Percentiles rank a stretch among this genome's conserved stretches.
Evolutionary conservation across 2,113 vertebrate species (phyloP).

Genomic region (Rattus norvegicus): DNA sequence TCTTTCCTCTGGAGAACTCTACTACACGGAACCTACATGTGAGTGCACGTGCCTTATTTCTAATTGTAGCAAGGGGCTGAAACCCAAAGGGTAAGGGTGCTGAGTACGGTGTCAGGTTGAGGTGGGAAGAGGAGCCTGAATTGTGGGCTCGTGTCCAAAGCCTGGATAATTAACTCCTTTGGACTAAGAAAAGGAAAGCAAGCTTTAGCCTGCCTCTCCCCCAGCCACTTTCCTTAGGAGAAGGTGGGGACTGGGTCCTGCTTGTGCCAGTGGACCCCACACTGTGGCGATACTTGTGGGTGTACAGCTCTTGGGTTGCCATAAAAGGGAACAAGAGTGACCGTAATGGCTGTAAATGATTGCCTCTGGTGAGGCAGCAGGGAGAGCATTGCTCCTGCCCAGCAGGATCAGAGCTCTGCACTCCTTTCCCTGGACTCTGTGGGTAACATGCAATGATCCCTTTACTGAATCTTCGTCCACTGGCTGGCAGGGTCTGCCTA

Average conservation of each 20-base stretch:
- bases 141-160: background rate
- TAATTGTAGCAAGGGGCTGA: constrained; percentile 23
- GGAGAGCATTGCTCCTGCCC: background rate
- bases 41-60: background rate
- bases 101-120: background rate
- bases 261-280: background rate
- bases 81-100: background rate
- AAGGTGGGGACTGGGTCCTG: background rate
- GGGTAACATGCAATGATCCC: background rate
- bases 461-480: background rate
- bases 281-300: background rate
- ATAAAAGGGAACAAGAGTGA: background rate
- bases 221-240: background rate
- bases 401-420: background rate
- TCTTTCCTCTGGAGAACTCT: constrained; percentile 31
- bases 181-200: background rate
- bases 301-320: background rate
- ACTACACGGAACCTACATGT: background rate
- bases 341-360: background rate
- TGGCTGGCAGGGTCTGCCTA: background rate
- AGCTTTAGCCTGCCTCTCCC: background rate
- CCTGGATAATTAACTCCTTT: background rate
- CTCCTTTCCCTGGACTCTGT: background rate
- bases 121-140: background rate
- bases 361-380: background rate